Evolutionary conservation across 2,888 invertebrate species (phyloP).

Genomic region (Chironomus tentans): DNA sequence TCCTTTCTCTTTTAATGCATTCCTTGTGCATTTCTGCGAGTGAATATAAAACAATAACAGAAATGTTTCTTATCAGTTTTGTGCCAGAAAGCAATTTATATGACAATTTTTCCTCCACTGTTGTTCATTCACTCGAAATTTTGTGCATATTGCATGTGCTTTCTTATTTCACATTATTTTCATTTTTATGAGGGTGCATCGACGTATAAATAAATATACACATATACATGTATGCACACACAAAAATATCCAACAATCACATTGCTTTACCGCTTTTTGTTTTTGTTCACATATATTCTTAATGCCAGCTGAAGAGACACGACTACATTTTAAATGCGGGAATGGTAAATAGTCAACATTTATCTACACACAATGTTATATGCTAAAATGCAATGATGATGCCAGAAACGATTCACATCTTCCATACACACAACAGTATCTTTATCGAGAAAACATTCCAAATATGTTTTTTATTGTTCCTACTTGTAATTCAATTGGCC

Average conservation of each 20-base stretch:
- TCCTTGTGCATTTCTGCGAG: no score
- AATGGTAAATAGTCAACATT: slow-evolving; percentile 1
- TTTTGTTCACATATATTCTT: neutral
- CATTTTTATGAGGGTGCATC: slow-evolving; percentile 7
- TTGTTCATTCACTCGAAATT: neutral
- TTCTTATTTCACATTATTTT: neutral
- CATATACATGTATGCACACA: no score
- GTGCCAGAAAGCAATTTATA: slow-evolving; percentile 1
- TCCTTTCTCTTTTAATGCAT: no score
- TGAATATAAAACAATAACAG: neutral
- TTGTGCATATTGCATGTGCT: neutral
- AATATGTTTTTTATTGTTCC: no score
- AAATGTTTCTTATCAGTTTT: neutral
- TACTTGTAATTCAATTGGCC: no score
- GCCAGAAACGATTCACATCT: neutral
- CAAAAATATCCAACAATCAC: no score
- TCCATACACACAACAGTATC: no score
- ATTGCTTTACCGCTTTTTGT: neutral
- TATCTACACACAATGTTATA: neutral
- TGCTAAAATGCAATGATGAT: neutral
- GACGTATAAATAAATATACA: neutral
- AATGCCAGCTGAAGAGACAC: neutral
- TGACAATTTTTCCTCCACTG: neutral
- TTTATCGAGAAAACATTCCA: no score
- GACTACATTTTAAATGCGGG: neutral